Evolutionary conservation across 2,888 invertebrate genomes (phyloP).

Genomic region (Deilephila porcellus): DNA sequence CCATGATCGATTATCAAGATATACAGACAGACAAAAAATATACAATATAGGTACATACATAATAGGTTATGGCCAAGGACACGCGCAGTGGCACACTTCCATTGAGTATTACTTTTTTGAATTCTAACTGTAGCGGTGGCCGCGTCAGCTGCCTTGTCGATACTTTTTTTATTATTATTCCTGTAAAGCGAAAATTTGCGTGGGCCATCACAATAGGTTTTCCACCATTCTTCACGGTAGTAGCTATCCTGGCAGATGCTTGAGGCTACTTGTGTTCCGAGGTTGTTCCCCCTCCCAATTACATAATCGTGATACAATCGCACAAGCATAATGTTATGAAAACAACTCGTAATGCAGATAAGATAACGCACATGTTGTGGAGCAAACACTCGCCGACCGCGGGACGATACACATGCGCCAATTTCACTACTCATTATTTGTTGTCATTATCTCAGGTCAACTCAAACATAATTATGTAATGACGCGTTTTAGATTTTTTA

Average conservation of each 20-base stretch:
- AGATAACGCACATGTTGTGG: background rate
- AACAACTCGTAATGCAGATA: background rate
- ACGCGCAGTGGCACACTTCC: conserved; percentile 39
- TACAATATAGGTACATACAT: conserved; percentile 26
- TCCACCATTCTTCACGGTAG: no score
- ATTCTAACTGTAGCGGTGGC: conserved; percentile 1
- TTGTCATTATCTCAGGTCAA: no score
- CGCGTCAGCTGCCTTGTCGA: background rate
- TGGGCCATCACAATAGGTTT: no score
- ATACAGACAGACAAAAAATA: conserved; percentile 31
- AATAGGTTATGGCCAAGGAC: conserved; percentile 41
- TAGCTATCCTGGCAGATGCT: no score
- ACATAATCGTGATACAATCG: background rate
- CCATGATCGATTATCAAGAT: conserved; percentile 24
- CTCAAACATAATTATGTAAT: no score
- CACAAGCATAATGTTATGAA: background rate
- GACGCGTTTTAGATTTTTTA: no score
- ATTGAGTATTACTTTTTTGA: conserved; percentile 37
- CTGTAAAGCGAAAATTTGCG: background rate
- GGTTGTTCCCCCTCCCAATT: no score
- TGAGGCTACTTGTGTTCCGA: no score
- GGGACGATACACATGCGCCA: background rate
- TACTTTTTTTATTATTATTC: background rate
- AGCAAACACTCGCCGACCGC: background rate
- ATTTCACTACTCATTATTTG: no score